Evolutionary conservation across 2,797 vertebrate genomes (phyloP).

Genomic region (Pseudochirops cupreus): DNA sequence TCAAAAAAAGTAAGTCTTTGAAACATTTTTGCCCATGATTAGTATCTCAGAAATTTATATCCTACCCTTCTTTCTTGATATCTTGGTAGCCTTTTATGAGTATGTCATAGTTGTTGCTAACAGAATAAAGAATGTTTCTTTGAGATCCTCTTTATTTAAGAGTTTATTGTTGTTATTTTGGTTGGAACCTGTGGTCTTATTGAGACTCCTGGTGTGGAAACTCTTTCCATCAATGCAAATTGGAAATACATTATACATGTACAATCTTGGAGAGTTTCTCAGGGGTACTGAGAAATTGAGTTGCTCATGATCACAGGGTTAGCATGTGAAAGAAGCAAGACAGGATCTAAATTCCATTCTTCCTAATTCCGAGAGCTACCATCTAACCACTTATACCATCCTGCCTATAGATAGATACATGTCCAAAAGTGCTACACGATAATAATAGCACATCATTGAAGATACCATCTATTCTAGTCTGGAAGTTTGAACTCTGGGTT

Average conservation of each 20-base stretch:
- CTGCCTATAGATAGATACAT: background rate
- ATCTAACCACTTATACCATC: background rate
- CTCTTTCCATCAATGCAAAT: background rate
- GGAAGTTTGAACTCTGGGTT: background rate
- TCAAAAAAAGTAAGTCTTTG: background rate
- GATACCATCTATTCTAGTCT: background rate
- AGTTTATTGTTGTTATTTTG: background rate
- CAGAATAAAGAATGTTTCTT: background rate
- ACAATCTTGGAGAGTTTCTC: background rate
- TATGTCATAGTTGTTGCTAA: background rate
- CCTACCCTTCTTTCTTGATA: background rate
- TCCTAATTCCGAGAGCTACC: background rate
- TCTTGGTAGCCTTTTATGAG: background rate
- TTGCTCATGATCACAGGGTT: background rate
- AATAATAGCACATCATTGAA: background rate
- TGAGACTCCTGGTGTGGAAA: background rate
- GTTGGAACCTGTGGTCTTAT: background rate
- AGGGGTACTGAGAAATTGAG: background rate
- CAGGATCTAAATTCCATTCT: background rate
- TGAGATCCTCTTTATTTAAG: background rate
- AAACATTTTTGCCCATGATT: background rate
- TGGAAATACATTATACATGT: background rate
- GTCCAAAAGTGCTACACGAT: background rate
- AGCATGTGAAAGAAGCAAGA: background rate
- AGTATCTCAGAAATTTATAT: conserved; percentile 7